Percentiles rank a stretch among this genome's conserved stretches.
Evolutionary conservation across 2,113 vertebrate species (phyloP).

Genomic region (Typhlomys cinereus): DNA sequence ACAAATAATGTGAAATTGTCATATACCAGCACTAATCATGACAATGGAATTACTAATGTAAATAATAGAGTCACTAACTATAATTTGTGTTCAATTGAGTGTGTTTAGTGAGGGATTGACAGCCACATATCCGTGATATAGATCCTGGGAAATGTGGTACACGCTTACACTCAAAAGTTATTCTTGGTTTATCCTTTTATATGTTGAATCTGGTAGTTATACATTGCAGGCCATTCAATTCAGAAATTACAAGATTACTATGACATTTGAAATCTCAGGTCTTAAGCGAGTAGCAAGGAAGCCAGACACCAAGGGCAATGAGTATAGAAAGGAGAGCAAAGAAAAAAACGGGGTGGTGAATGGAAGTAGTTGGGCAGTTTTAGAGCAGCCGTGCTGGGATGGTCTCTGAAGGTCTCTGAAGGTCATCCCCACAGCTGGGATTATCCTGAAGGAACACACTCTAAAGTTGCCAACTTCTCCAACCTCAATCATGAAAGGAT

Average conservation of each 20-base stretch:
- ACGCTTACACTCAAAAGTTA: background rate
- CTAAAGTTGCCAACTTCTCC: too few species aligned
- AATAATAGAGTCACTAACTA: background rate
- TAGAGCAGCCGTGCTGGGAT: too few species aligned
- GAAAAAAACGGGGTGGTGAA: background rate
- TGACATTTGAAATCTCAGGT: constrained; percentile 46
- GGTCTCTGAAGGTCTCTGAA: too few species aligned
- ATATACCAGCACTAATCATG: background rate
- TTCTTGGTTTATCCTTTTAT: constrained; percentile 39
- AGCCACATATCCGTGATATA: background rate
- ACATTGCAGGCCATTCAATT: constrained; percentile 9
- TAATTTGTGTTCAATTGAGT: background rate
- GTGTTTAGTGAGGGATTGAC: background rate
- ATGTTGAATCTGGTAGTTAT: constrained; percentile 43
- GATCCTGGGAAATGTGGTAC: background rate
- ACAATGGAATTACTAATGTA: background rate
- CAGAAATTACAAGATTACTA: constrained; percentile 38
- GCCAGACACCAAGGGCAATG: background rate
- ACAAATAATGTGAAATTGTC: constrained; percentile 15
- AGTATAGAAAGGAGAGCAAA: background rate
- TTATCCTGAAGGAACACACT: too few species aligned
- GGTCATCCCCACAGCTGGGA: too few species aligned
- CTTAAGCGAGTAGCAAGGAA: background rate
- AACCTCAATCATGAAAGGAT: too few species aligned
- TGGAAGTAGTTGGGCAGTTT: too few species aligned